Base-by-base conservation (phyloP, 2,797 vertebrate species). In the Falco novaeseelandiae region DNA sequence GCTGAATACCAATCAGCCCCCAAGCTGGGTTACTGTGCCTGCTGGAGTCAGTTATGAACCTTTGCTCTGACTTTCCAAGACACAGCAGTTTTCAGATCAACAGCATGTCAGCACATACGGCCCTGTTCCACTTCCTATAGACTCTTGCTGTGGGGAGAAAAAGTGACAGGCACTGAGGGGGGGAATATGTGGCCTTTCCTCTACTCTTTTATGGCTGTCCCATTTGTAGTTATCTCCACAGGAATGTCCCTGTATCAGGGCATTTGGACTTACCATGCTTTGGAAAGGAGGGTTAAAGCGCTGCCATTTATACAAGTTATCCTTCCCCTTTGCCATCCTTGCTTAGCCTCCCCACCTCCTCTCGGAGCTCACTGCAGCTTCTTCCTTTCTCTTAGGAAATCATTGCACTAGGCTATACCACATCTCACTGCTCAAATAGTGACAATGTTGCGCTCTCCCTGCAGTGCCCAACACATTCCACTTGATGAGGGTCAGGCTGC, bases 1-100 rank as follows among this genome's bases (percentile, higher is more conserved):
- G 16, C 83, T 57, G 97, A 97, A 98, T 98, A 92, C 94, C 73
- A 96, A 98, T 97, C 80, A 97, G 84, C 70, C 72, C 46, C 5
- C 25, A 49, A 79, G 76, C 82, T 27, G 69, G 3, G 66, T 69
- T 79, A 36, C 73, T 86, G 61, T 0, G 11, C 6, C 63, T 7
- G 94, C 14, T 22, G 66, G 90, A 97, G 97, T 97, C 81, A 91
- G 70, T 96, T 94, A 96, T 8, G 83, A 89, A 57, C 49, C 82
- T 93, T 90, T 94, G 73, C 94, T 96, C 87, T 58, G 12, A 72
- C 86, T 94, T 76, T 72, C 76, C 38, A 89, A 95, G 80, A 82
- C 58, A 89, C 40, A 44, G 83, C 22, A 9, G 29, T 78, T 89
- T 84, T 65, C 79, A 70, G 4, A 8, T 74, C 82, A 58, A 32